Conservation (phyloP, 2,797 vertebrate species). For the Artibeus lituratus region DNA sequence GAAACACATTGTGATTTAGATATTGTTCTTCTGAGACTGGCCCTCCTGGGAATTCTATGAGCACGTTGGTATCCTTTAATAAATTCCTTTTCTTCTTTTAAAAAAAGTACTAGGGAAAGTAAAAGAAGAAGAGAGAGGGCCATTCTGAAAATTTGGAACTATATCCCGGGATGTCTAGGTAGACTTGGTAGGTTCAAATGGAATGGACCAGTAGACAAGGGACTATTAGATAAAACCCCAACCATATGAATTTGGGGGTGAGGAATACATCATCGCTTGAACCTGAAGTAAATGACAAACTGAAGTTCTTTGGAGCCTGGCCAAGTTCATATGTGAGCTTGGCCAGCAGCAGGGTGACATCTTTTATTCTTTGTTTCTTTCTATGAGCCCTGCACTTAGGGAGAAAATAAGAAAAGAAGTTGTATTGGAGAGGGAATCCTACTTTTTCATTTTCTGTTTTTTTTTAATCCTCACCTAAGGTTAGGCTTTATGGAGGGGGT, state of each 20-base stretch:
- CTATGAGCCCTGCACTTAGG: neutral
- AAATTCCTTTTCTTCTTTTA: neutral
- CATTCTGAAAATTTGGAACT: neutral
- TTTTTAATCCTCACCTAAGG: neutral
- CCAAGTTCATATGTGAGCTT: no score
- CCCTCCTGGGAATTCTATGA: neutral
- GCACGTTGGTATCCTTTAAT: neutral
- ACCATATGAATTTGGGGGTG: neutral
- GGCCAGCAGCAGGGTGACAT: neutral
- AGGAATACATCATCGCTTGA: neutral
- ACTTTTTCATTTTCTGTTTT: neutral
- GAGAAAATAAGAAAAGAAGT: neutral
- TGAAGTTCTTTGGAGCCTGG: neutral
- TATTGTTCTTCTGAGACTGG: neutral
- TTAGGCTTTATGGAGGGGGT: neutral
- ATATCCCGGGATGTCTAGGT: neutral
- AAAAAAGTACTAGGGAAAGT: neutral
- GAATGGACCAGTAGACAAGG: neutral
- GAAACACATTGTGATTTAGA: neutral
- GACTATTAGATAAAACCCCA: neutral
- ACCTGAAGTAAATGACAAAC: neutral
- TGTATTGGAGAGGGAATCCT: neutral
- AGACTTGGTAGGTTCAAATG: neutral
- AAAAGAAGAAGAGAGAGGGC: neutral
- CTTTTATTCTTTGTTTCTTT: neutral